Evolutionary conservation across 1,140 invertebrate genomes (phyloP), one percentile per base, ranked within the genome.

Genomic region (Lordiphosa clarofinis): DNA sequence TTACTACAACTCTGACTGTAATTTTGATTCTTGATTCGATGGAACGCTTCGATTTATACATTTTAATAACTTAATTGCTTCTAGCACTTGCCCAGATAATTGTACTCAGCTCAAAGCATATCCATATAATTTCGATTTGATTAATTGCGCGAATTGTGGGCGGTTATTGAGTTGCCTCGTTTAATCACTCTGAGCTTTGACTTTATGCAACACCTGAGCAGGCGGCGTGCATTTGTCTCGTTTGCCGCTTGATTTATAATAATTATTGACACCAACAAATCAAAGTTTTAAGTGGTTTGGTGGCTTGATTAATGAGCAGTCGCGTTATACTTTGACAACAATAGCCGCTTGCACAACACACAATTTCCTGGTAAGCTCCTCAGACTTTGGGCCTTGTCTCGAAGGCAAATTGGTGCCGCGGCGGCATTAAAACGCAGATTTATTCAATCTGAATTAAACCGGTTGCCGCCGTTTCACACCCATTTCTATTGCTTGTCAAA

Each of bases 221-320:
- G 21, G 21, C 15, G 11, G 40, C 12, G 53, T 33, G 60, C 55
- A 81, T 81, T 74, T 78, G 68, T 63, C 76, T 78, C 56, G 69
- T 70, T 87, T 74, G 71, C 42, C 13, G 43, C 40, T 64, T 78
- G 82, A 87, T 73, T 68, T 86, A 69, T 70, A 68, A 68, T 86
- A 66, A 78, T 73, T 70, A 84, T 84, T 78, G 79, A 78, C 78
- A 82, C 72, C 60, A 72, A 84, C 78, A 82, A 82, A 82, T 82
- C 74, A 73, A 31, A 31, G 50, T 49, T 53, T 56, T 59, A 70
- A 60, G 56, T 79, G 58, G 53, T 55, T 37, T 21, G 36, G 19
- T 35, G 53, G 24, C 35, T 71, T 72, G 61, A 81, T 81, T 74
- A 81, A 81, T 64, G 73, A 79, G 68, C 53, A 55, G 36, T 15